A percentile compares a stretch with the other conserved stretches of the same genome.
Conservation (phyloP, 2,888 invertebrate genomes). For the Chaitophorus viminalis region DNA sequence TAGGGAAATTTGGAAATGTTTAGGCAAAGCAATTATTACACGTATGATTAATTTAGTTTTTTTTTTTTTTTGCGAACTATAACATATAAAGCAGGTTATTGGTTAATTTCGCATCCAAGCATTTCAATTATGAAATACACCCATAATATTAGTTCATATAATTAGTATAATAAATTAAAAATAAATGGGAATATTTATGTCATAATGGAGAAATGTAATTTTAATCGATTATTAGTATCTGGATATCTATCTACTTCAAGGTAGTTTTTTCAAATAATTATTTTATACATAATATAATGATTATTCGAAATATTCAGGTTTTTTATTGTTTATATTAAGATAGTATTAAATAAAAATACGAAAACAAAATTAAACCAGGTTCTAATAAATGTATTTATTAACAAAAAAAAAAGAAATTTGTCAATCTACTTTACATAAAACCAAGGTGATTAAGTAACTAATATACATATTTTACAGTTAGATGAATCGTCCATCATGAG, state of each 20-base stretch:
- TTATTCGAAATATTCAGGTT: background rate
- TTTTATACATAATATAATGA: background rate
- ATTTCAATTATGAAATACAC: background rate
- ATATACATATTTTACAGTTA: constrained; percentile 42
- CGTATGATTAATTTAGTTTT: background rate
- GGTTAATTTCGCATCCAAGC: background rate
- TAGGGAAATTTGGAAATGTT: background rate
- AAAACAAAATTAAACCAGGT: background rate
- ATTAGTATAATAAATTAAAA: background rate
- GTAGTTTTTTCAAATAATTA: background rate
- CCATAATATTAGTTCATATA: background rate
- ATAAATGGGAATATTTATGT: no score
- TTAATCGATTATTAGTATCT: background rate
- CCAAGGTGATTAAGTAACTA: background rate
- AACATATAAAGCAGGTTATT: background rate
- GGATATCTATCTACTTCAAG: no score
- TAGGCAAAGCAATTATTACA: background rate
- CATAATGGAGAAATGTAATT: background rate
- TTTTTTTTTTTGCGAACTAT: background rate
- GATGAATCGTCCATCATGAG: constrained; percentile 7
- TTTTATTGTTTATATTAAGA: background rate
- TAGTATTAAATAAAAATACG: background rate
- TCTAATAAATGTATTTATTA: background rate
- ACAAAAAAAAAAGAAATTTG: background rate
- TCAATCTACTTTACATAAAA: background rate